These are phyloP conservation scores for Chiloscyllium punctatum DNA, from an alignment of 2,797 vertebrate genomes.

Conservation along the genomic window DNA sequence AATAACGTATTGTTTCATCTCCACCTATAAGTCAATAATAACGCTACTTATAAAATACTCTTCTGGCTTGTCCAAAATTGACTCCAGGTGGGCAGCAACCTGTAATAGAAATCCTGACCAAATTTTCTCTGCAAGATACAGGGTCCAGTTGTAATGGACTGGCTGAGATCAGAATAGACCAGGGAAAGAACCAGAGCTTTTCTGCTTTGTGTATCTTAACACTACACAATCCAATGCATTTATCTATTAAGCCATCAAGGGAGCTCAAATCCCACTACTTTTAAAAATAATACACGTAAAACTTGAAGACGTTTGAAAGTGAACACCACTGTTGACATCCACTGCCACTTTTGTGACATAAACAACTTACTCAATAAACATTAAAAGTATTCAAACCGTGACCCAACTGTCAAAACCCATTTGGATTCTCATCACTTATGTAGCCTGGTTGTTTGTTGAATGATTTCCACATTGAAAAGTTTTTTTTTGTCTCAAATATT, in stretches of 20 bases:
- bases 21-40: background rate
- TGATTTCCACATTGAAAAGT: background rate
- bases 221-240: background rate
- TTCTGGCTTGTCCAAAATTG: background rate
- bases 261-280: background rate
- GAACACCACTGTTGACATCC: background rate
- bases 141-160: background rate
- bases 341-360: background rate
- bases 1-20: background rate
- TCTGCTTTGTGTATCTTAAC: background rate
- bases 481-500: background rate
- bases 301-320: background rate
- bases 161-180: background rate
- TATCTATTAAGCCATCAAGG: background rate
- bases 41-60: too few species aligned
- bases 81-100: background rate
- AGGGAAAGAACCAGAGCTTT: background rate
- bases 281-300: background rate
- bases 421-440: background rate
- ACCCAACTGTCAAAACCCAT: background rate
- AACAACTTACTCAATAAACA: background rate
- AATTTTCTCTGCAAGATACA: background rate
- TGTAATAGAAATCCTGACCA: background rate
- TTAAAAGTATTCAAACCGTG: slow-evolving; percentile 14
- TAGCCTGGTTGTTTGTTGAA: background rate